phyloP scores from a whole-genome alignment of 2,113 vertebrate species.

The Oceanites oceanicus region DNA sequence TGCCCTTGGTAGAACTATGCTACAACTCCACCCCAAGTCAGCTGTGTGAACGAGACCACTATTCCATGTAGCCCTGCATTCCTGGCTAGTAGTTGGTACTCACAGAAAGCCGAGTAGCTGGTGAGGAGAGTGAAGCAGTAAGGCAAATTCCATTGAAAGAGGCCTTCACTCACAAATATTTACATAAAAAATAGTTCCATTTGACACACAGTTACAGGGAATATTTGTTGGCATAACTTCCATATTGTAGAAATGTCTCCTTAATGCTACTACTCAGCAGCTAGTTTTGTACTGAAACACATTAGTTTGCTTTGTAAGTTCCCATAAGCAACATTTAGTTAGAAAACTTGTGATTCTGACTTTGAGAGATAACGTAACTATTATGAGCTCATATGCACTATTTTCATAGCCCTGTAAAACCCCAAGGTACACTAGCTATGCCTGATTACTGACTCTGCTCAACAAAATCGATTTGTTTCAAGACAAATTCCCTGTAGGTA shows the following conservation, averaged over 20 bases:
- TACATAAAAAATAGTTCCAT: neutral
- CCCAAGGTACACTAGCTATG: neutral
- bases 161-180: neutral
- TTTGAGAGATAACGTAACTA: neutral
- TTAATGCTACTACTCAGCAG: neutral
- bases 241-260: neutral
- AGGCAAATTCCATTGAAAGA: neutral
- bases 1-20: neutral
- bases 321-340: neutral
- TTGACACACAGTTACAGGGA: neutral
- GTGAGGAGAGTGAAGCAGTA: neutral
- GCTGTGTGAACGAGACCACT: neutral
- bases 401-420: neutral
- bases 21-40: neutral
- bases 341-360: accelerated
- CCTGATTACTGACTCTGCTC: neutral
- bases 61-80: neutral
- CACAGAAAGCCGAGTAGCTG: neutral
- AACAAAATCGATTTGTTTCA: neutral
- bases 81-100: neutral
- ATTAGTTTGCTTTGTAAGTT: neutral
- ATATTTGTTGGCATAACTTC: neutral
- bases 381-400: neutral
- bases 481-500: neutral
- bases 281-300: neutral